Base-by-base conservation (phyloP, 1,140 invertebrate species). In the Procambarus virginalis region DNA sequence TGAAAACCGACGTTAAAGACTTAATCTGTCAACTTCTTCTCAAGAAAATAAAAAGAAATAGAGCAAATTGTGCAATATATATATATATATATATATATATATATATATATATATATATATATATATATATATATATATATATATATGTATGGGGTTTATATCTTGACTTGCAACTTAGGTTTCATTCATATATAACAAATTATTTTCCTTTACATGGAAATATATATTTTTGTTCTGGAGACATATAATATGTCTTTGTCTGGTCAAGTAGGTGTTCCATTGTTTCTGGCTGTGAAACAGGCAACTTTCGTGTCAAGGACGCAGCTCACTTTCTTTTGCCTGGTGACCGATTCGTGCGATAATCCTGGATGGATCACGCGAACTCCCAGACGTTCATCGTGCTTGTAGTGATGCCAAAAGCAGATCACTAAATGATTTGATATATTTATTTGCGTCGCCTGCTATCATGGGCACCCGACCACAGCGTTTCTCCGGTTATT, bases 361-460 rank as follows among this genome's bases (percentile, higher is more conserved):
- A 73, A 73, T 73, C 68, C 68, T 34, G 6, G 68, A 73, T 22
- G 34, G 0, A n/a, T 8, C n/a, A 8, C 68, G 34, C 68, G 68
- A 73, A 8, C 22, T 34, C 6, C 10, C 22, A 58, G n/a, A n/a
- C 64, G 64, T 68, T 17, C 64, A n/a, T 68, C 68, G n/a, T 34
- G 4, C 22, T 20, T 34, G n/a, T 6, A 73, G n/a, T 34, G n/a
- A 34, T 73, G 34, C 34, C 68, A 34, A 14, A 14, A 6, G 10
- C 68, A 9, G 68, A 73, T 73, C 68, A 73, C 22, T 73, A 73
- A 73, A 73, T 34, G n/a, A n/a, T 73, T 22, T 73, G n/a, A n/a
- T 70, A 6, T 34, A 73, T 73, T 34, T 34, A 73, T 73, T 8
- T 34, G 14, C 8, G 6, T 14, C 68, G 34, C n/a, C 4, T 73